Conservation (phyloP, 2,113 vertebrate genomes). For the Dunckerocampus dactyliophorus region DNA sequence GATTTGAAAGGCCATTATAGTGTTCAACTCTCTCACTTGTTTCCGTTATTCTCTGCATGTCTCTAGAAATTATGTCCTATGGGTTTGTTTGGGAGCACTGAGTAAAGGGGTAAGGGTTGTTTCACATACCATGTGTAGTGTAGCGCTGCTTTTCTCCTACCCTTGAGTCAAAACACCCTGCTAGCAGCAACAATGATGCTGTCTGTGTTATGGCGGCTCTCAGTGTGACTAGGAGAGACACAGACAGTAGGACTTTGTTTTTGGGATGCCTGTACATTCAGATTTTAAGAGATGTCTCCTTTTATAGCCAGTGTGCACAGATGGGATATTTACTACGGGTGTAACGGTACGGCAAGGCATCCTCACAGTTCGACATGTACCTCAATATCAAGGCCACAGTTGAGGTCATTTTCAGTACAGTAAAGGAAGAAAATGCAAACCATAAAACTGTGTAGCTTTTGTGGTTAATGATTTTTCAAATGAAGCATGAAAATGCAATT, state of each 20-base stretch:
- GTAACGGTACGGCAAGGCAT: too few relatives aligned
- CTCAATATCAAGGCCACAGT: too few relatives aligned
- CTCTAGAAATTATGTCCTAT: conserved; percentile 40
- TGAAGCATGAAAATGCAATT: too few relatives aligned
- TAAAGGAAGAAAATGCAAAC: too few relatives aligned
- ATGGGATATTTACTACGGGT: background rate
- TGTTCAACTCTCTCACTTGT: conserved; percentile 29
- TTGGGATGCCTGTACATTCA: conserved; percentile 21
- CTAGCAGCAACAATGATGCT: conserved; percentile 42
- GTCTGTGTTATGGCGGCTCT: conserved; percentile 39
- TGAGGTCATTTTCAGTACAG: too few relatives aligned
- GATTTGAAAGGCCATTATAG: conserved; percentile 51
- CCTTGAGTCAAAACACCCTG: conserved; percentile 41
- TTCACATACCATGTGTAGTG: conserved; percentile 25
- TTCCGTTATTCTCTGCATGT: conserved; percentile 41
- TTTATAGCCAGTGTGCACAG: conserved; percentile 6
- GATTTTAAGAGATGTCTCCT: conserved; percentile 39
- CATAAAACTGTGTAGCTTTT: too few relatives aligned
- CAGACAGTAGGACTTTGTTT: conserved; percentile 49
- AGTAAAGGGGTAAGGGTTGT: conserved; percentile 31
- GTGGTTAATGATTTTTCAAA: too few relatives aligned
- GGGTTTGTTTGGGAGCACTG: conserved; percentile 22
- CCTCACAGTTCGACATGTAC: too few relatives aligned
- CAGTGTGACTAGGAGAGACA: conserved; percentile 30
- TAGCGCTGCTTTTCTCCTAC: conserved; percentile 13